Evolutionary conservation across 2,113 vertebrate species (phyloP).

Genomic region (Bos javanicus): DNA sequence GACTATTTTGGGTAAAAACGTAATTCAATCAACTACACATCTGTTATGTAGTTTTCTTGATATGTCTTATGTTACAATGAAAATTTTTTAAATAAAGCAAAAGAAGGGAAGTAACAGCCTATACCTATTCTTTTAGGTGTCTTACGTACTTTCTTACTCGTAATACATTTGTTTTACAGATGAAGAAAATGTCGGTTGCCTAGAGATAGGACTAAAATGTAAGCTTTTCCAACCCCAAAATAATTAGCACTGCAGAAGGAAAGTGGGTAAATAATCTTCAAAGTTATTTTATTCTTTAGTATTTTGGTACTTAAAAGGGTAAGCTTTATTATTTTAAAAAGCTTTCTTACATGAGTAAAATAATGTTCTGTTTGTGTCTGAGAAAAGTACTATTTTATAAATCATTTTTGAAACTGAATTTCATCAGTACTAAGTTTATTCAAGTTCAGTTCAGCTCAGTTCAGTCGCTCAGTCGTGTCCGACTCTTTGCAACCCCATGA

Average conservation of each 20-base stretch:
- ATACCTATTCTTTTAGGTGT: background rate
- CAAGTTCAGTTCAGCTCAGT: too few species aligned
- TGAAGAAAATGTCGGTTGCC: background rate
- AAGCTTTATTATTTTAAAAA: background rate
- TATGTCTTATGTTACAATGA: background rate
- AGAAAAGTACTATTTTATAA: background rate
- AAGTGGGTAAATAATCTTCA: background rate
- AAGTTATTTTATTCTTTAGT: background rate
- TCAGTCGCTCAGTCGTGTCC: too few species aligned
- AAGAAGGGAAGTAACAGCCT: background rate
- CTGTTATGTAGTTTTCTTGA: background rate
- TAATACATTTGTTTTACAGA: background rate
- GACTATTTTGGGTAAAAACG: background rate
- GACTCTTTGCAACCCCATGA: too few species aligned
- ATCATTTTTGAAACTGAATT: background rate
- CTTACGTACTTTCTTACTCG: background rate
- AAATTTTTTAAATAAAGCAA: background rate
- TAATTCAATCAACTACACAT: background rate
- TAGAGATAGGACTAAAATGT: background rate
- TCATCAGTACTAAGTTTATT: background rate
- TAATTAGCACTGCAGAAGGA: background rate
- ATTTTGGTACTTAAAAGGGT: background rate
- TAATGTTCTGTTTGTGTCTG: background rate
- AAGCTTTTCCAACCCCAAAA: background rate
- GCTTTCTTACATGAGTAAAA: background rate